phyloP scores from a whole-genome alignment of 2,797 vertebrate genomes.

The Hippopotamyrus pictus region DNA sequence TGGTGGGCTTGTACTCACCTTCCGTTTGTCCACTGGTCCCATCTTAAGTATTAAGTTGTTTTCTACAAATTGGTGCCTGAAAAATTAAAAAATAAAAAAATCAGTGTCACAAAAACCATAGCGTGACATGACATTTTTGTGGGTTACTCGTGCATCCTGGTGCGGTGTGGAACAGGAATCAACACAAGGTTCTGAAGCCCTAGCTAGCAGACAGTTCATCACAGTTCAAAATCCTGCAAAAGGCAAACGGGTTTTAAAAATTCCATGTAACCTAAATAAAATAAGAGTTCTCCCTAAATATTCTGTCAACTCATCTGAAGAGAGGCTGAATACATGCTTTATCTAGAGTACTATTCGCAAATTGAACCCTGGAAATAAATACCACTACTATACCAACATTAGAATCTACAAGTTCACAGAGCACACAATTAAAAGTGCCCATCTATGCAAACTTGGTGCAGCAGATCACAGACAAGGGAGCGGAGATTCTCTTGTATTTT shows the following conservation, averaged over 20 bases:
- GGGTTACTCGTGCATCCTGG: background rate
- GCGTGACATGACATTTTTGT: background rate
- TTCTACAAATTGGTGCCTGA: conserved; percentile 98
- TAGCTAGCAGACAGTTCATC: background rate
- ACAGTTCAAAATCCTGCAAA: background rate
- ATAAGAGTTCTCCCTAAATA: background rate
- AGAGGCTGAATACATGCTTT: background rate
- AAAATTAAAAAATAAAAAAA: conserved; percentile 12
- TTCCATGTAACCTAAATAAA: background rate
- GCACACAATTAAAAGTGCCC: background rate
- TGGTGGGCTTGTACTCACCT: conserved; percentile 63
- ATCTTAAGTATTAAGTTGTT: conserved; percentile 99
- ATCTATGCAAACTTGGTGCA: background rate
- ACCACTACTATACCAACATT: background rate
- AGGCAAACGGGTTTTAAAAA: background rate
- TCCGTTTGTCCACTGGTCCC: conserved; percentile 98
- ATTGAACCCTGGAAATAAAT: background rate
- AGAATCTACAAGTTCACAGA: background rate
- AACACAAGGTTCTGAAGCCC: background rate
- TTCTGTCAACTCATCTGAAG: background rate
- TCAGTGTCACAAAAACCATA: background rate
- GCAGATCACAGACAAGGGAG: background rate
- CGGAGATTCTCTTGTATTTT: background rate
- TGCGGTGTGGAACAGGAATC: background rate
- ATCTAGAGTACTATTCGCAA: background rate